Base-by-base conservation (phyloP, 2,888 invertebrate genomes). In the Pseudococcus viburni region DNA sequence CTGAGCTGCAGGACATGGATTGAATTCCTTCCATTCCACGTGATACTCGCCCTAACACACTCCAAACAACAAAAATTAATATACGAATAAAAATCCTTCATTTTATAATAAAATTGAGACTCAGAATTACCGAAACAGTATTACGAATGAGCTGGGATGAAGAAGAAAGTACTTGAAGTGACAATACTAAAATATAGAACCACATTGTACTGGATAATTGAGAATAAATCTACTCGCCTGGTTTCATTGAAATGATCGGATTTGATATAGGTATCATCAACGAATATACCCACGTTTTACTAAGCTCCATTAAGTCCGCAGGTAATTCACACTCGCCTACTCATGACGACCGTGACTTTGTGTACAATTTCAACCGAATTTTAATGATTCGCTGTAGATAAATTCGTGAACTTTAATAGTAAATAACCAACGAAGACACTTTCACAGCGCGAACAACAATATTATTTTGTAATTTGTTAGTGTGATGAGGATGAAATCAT, bases 1-100 rank as follows among this genome's bases (percentile, higher is more conserved):
- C 46, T 12, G 46, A 9, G 46, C 19, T 19, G n/a, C 9, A 11
- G 80, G 80, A 19, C 46, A 46, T 46, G 80, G 42, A 2, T 19
- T 46, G 19, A 42, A 42, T 83, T 83, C 80, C 22, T 12, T 83
- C 80, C 42, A 42, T 46, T 83, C 46, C 5, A 83, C 46, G 12
- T 83, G 19, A 9, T 83, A 83, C 8, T 46, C 46, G 0, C 80
- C 80, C 80, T 83, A 46, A 33, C 26, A 33, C 26, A 33, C 3
- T 33, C 3, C 26, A 33, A 33, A 33, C 1, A 33, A 2, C 26
- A 33, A 33, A 2, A 33, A 33, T 33, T 33, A 3, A 33, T 33
- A 2, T 33, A 33, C 26, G 3, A 33, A 33, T 33, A 33, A 33
- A 1, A 33, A 33, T 33, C 3, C 26, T 59, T 59, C 11, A 51